These are phyloP conservation scores for Adela reaumurella DNA, from an alignment of 2,888 invertebrate species.

Conservation along the genomic window DNA sequence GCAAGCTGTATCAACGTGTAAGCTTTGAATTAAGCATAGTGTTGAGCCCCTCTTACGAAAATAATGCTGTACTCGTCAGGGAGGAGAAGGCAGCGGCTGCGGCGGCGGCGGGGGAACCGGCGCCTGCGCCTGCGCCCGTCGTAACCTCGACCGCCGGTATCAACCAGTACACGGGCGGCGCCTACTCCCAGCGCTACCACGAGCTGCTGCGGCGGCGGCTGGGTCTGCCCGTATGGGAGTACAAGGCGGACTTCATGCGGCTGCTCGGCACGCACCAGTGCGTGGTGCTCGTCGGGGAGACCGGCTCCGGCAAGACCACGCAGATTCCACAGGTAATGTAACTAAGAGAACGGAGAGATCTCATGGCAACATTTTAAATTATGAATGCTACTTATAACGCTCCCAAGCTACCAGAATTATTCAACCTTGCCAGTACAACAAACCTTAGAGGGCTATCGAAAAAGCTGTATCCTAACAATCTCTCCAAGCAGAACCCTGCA, in stretches of 20 bases:
- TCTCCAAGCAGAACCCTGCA: too few species aligned
- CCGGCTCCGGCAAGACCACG: conserved; percentile 99
- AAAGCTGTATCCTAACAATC: too few species aligned
- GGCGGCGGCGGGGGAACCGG: conserved; percentile 30
- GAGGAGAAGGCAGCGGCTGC: conserved; percentile 56
- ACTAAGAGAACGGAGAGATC: too few species aligned
- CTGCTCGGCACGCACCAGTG: conserved; percentile 90
- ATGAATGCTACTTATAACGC: too few species aligned
- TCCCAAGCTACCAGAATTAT: too few species aligned
- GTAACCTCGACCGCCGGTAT: conserved; percentile 51
- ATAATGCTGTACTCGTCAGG: conserved; percentile 54
- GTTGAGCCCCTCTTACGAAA: conserved; percentile 54
- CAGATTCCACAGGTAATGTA: conserved; percentile 86
- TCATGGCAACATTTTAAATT: too few species aligned
- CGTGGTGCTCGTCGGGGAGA: conserved; percentile 96
- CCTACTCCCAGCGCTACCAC: conserved; percentile 86
- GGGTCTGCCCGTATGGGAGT: conserved; percentile 96
- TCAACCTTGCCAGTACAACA: too few species aligned
- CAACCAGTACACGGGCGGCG: conserved; percentile 78
- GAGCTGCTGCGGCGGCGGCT: conserved; percentile 86
- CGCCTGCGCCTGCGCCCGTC: conserved; percentile 26
- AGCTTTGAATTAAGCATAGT: too few species aligned
- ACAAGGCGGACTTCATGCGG: conserved; percentile 93
- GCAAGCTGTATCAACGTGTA: too few species aligned
- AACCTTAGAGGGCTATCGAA: too few species aligned